Conservation (phyloP, 1,140 invertebrate genomes). For the Penaeus indicus region DNA sequence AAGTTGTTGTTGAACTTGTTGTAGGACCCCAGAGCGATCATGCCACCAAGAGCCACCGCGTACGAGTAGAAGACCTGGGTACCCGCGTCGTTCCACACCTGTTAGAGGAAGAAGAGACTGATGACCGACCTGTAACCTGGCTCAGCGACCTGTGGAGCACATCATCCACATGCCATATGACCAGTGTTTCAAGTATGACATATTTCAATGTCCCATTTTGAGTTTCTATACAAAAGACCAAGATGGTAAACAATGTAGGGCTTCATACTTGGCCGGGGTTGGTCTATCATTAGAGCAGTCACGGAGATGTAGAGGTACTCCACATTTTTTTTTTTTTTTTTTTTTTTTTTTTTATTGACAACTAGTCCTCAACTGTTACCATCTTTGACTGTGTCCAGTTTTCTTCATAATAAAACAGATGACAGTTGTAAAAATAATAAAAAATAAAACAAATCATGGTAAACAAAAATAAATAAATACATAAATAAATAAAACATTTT, state of each 20-base stretch:
- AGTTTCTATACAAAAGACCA: conserved; percentile 42
- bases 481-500: too few species aligned
- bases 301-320: conserved; percentile 33
- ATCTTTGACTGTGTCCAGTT: too few species aligned
- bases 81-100: conserved; percentile 72
- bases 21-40: conserved; percentile 76
- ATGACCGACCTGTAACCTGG: neutral
- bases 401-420: too few species aligned
- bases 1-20: conserved; percentile 79
- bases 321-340: neutral
- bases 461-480: too few species aligned
- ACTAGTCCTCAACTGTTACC: conserved; percentile 46
- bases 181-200: conserved; percentile 62
- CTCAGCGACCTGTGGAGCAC: conserved; percentile 37
- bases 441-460: too few species aligned
- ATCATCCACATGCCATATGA: conserved; percentile 59
- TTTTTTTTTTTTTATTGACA: neutral
- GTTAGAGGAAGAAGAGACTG: conserved; percentile 54
- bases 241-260: conserved; percentile 56
- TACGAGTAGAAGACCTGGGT: conserved; percentile 73
- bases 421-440: too few species aligned
- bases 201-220: conserved; percentile 60
- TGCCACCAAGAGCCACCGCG: conserved; percentile 71
- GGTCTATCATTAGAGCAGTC: conserved; percentile 33
- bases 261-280: conserved; percentile 54